phyloP scores from a whole-genome alignment of 2,797 vertebrate species.

The Rhabdophis nuchalis region DNA sequence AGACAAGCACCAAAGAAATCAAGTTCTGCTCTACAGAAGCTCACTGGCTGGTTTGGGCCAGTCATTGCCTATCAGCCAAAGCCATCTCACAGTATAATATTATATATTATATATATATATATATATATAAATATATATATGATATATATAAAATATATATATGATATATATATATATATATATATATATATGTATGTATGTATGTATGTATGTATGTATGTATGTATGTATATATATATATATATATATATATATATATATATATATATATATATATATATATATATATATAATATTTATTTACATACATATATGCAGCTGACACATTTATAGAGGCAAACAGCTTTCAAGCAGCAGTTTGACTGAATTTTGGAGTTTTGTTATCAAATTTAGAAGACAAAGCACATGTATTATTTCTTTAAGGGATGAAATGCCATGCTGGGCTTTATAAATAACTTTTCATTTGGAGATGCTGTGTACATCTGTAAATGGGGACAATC shows the following conservation, averaged over 20 bases:
- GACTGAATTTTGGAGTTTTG: conserved; percentile 41
- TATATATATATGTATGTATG: background rate
- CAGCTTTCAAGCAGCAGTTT: conserved; percentile 20
- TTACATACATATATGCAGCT: background rate
- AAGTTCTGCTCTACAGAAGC: background rate
- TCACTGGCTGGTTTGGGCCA: background rate
- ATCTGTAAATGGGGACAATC: conserved; percentile 28
- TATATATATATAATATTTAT: background rate
- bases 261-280: background rate
- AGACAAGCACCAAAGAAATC: background rate
- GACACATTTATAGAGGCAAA: background rate
- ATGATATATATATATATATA: too few species aligned
- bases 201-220: background rate
- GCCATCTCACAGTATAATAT: background rate
- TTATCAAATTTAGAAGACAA: conserved; percentile 16
- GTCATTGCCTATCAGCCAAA: background rate
- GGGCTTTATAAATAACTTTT: conserved; percentile 35
- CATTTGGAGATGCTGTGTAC: conserved; percentile 28
- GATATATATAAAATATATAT: background rate
- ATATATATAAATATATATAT: background rate
- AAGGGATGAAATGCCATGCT: conserved; percentile 29
- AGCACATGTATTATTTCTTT: conserved; percentile 15
- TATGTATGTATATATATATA: too few species aligned
- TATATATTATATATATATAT: background rate
- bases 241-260: too few species aligned